Percentiles rank a stretch among this genome's conserved stretches.
Evolutionary conservation across 2,113 vertebrate species (phyloP).

Genomic region (Papio anubis): DNA sequence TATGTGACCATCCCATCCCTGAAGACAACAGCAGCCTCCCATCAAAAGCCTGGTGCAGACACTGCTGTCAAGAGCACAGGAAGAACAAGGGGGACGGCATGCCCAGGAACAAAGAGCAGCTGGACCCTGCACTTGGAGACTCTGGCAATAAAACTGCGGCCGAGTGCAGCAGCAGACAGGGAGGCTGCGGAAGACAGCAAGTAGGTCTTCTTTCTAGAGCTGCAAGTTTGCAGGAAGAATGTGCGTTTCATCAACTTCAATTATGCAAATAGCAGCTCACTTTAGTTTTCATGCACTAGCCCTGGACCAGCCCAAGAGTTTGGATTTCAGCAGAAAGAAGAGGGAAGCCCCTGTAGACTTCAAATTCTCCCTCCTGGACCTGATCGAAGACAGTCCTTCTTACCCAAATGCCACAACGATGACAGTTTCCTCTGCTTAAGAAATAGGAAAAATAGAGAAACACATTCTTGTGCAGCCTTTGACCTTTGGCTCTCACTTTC

Average conservation of each 20-base stretch:
- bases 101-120: neutral
- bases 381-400: neutral
- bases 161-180: neutral
- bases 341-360: neutral
- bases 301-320: neutral
- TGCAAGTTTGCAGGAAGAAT: neutral
- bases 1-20: neutral
- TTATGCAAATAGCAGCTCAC: neutral
- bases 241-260: neutral
- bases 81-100: rapidly evolving
- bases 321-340: neutral
- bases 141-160: neutral
- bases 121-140: neutral
- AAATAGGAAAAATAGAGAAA: constrained; percentile 12
- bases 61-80: rapidly evolving
- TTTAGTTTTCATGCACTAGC: neutral
- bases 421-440: constrained; percentile 1
- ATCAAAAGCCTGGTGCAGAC: neutral
- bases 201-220: neutral
- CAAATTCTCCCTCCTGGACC: neutral
- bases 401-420: constrained; percentile 30
- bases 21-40: neutral
- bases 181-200: neutral
- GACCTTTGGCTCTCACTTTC: constrained; percentile 71
- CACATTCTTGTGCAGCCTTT: constrained; percentile 24